Percentiles rank a stretch among this genome's conserved stretches.
phyloP scores from a whole-genome alignment of 2,797 vertebrate species.

The Bothrops alternatus region DNA sequence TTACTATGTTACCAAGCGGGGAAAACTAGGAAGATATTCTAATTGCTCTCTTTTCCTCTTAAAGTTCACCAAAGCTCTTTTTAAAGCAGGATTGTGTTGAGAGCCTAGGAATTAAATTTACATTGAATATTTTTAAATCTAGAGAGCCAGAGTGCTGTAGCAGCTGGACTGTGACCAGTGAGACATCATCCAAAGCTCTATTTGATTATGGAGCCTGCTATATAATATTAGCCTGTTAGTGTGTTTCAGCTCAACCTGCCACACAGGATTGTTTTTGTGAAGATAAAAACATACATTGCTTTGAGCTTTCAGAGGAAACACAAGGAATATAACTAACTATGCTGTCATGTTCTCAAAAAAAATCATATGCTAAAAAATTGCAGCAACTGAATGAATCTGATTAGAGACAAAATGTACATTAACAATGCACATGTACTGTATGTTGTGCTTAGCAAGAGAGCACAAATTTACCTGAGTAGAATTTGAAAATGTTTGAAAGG shows the following conservation, averaged over 20 bases:
- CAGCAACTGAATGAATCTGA: not conserved
- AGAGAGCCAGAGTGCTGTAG: not conserved
- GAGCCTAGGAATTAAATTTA: not conserved
- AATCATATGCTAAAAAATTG: not conserved
- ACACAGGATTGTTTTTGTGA: not conserved
- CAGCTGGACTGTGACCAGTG: not conserved
- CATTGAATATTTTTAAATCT: not conserved
- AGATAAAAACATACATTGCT: not conserved
- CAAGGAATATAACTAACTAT: not conserved
- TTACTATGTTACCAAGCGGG: not conserved
- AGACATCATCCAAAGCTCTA: not conserved
- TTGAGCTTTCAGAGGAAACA: not conserved
- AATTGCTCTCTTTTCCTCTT: not conserved
- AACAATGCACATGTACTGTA: not conserved
- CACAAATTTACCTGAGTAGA: not conserved
- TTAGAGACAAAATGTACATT: not conserved
- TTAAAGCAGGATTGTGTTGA: not conserved
- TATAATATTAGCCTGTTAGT: not conserved
- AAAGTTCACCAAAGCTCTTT: not conserved
- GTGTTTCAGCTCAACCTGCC: not conserved
- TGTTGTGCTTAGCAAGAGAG: not conserved
- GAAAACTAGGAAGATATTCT: not conserved
- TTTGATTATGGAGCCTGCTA: not conserved
- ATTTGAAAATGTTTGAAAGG: not conserved
- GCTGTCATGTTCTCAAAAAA: not conserved